These are phyloP conservation scores for Lumbricus terrestris DNA, from an alignment of 2,888 invertebrate species.

Conservation along the genomic window DNA sequence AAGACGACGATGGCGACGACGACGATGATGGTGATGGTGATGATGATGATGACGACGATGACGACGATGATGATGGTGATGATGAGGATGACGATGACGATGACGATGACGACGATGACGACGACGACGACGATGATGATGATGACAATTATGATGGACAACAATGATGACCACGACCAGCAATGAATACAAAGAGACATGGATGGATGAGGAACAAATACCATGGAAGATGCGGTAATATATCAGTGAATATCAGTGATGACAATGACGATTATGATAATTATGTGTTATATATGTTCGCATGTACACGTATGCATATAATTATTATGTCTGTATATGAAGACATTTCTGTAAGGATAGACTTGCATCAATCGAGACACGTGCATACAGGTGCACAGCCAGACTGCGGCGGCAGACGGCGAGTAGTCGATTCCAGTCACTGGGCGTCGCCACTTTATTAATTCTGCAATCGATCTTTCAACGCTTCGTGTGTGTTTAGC, in stretches of 20 bases:
- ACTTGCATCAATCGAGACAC: too few species aligned
- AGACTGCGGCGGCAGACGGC: background rate
- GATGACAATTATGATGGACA: too few species aligned
- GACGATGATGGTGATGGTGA: too few species aligned
- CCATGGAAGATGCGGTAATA: too few species aligned
- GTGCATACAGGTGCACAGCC: too few species aligned
- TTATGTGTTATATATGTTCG: background rate
- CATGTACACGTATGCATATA: background rate
- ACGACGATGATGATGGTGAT: slow-evolving; percentile 16
- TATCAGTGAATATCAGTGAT: too few species aligned
- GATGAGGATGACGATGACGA: slow-evolving; percentile 12
- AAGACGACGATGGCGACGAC: too few species aligned
- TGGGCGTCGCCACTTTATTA: background rate
- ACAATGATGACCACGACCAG: too few species aligned
- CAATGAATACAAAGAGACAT: too few species aligned
- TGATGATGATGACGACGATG: slow-evolving; percentile 10
- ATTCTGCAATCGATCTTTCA: background rate
- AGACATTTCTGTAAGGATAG: too few species aligned
- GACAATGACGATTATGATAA: slow-evolving; percentile 20
- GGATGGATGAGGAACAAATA: too few species aligned
- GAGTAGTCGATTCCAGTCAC: background rate
- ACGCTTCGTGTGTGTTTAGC: background rate
- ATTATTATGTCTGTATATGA: too few species aligned
- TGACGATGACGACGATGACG: slow-evolving; percentile 21
- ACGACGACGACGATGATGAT: background rate